Evolutionary conservation across 2,888 invertebrate species (phyloP), one percentile per base, ranked within the genome.

Genomic region (Dicranocentrus wangi): DNA sequence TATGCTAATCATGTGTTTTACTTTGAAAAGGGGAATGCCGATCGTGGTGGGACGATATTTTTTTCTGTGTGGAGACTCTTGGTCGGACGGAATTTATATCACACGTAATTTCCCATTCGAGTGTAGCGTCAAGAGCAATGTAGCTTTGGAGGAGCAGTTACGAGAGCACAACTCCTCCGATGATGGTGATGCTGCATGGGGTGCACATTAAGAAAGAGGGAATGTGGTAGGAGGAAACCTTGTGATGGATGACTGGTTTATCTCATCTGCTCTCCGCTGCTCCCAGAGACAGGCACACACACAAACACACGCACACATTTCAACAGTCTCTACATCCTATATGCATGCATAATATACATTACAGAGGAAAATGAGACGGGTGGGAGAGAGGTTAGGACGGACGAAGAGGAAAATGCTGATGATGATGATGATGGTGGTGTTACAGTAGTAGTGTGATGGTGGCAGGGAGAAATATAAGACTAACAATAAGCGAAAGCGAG

Each of bases 161-260:
- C 27, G 3, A 8, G 51, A 27, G 5, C 23, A 68, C 51, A 43
- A 65, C 65, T 25, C 42, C 53, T 10, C 19, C 19, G 28, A 60
- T 27, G 47, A 61, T 58, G 68, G 65, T n/a, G 63, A 65, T 51
- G 71, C 28, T 63, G 72, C 47, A 72, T 61, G 80, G 73, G 80
- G 72, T 72, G 73, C 72, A 80, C 72, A 72, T 73, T 80, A 72
- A 75, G 71, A 63, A 17, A 73, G 78, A 65, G 63, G 58, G 75
- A 78, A 78, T 71, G 68, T 51, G 68, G 81, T 65, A 77, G 77
- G 76, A 73, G 73, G 78, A 72, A 78, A 82, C 70, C 73, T 58
- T 39, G 73, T 65, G 78, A 78, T 78, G 78, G 70, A 78, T 78
- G 78, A 78, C 78, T 78, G 70, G 78, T 70, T 70, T 78, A 78